Evolutionary conservation across 2,888 invertebrate species (phyloP).

Genomic region (Himalopsyche kuldschensis): DNA sequence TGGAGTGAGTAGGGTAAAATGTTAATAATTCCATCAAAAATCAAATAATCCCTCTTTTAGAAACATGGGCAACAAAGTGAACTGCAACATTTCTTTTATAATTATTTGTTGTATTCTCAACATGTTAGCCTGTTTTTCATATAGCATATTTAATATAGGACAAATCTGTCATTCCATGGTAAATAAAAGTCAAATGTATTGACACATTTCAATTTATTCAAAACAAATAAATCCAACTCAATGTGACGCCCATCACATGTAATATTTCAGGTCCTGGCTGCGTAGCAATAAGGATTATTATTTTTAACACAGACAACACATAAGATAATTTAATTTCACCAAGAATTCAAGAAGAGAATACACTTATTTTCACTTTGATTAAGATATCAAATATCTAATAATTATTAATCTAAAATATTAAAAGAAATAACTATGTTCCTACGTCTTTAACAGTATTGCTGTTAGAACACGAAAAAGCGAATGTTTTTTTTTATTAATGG

Average conservation of each 20-base stretch:
- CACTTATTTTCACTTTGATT: neutral
- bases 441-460: neutral
- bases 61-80: too few species aligned
- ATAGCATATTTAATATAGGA: too few species aligned
- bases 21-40: too few species aligned
- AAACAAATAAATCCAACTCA: slow-evolving; percentile 7
- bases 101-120: too few species aligned
- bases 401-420: neutral
- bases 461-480: neutral
- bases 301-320: slow-evolving; percentile 1
- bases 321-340: neutral
- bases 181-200: neutral
- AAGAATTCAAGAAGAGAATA: slow-evolving; percentile 1
- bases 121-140: too few species aligned
- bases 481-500: neutral
- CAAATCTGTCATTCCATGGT: neutral
- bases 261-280: neutral
- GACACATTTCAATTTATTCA: slow-evolving; percentile 10
- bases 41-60: too few species aligned
- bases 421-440: neutral
- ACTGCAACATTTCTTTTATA: too few species aligned
- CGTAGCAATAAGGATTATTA: neutral
- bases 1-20: too few species aligned
- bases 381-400: slow-evolving; percentile 2
- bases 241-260: neutral